Percentiles rank a stretch among this genome's conserved stretches.
phyloP scores from a whole-genome alignment of 2,888 invertebrate genomes.

The Sinhomidia bicolor region DNA sequence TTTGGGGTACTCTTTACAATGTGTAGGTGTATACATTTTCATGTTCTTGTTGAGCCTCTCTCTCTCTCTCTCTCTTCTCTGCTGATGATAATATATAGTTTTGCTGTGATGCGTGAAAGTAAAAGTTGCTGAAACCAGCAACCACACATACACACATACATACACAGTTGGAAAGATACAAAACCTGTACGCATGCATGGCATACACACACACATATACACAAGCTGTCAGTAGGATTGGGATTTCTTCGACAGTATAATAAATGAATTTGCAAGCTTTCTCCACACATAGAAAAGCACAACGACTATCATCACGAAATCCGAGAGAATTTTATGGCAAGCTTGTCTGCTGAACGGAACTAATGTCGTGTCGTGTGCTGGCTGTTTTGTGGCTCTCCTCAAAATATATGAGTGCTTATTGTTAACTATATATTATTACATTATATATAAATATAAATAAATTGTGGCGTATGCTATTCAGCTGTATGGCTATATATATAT shows the following conservation, averaged over 20 bases:
- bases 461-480: too few species aligned
- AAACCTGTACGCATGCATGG: too few species aligned
- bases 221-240: constrained; percentile 21
- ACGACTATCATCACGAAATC: constrained; percentile 54
- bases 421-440: background rate
- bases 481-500: background rate
- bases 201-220: background rate
- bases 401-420: constrained; percentile 11
- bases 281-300: constrained; percentile 27
- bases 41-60: background rate
- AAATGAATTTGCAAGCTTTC: constrained; percentile 66
- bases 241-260: constrained; percentile 66
- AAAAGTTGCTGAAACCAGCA: constrained; percentile 43
- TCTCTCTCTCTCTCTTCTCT: too few species aligned
- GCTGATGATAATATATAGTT: background rate
- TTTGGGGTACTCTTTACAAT: background rate
- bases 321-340: constrained; percentile 55
- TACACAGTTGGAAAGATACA: too few species aligned
- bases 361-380: constrained; percentile 47
- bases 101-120: background rate
- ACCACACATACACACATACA: background rate
- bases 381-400: constrained; percentile 12
- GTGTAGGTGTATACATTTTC: background rate
- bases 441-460: background rate
- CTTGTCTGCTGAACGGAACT: constrained; percentile 60